Evolutionary conservation across 2,797 vertebrate genomes (phyloP), one percentile per base, ranked within the genome.

Genomic region (Sebastes matsubarae): DNA sequence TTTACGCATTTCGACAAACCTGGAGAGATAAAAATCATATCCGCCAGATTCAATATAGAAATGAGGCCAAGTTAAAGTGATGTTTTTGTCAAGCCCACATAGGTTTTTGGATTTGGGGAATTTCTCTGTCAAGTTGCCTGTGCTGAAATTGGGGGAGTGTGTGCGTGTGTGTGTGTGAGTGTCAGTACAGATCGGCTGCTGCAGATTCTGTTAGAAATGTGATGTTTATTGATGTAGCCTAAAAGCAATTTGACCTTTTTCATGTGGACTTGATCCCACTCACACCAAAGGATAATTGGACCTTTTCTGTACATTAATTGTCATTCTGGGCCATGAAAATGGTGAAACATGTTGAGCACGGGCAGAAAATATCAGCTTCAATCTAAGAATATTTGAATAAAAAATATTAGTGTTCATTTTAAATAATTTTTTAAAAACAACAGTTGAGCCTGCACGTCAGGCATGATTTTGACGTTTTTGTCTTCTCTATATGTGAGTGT

Each of bases 21-120:
- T 10, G 20, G 9, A 13, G 10, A 38, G 70, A 83, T 77, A 60
- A 55, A 50, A 58, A 66, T 80, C 50, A 34, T 5, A 14, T 63
- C 65, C 55, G 27, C n/a, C 18, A 9, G 18, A 79, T 63, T 85
- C 22, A 67, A 75, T 61, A 38, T 18, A 61, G 58, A 68, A 59
- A 83, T 12, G 1, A 54, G 67, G 24, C 22, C 12, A 8, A 55
- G 32, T 60, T 30, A 71, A 59, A 60, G n/a, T 9, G 7, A 61
- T 68, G 34, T 29, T 73, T 77, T 72, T 64, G 22, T 74, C 14
- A 29, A 59, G 12, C 3, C n/a, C 12, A 6, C 6, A 16, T 9
- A 7, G 60, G 11, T 32, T 59, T 66, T 34, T 16, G 16, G 16
- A n/a, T 32, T 77, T 72, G 38, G 22, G 10, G 10, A 30, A 14